phyloP scores from a whole-genome alignment of 2,888 invertebrate genomes.

The Sarcophaga subvicina region DNA sequence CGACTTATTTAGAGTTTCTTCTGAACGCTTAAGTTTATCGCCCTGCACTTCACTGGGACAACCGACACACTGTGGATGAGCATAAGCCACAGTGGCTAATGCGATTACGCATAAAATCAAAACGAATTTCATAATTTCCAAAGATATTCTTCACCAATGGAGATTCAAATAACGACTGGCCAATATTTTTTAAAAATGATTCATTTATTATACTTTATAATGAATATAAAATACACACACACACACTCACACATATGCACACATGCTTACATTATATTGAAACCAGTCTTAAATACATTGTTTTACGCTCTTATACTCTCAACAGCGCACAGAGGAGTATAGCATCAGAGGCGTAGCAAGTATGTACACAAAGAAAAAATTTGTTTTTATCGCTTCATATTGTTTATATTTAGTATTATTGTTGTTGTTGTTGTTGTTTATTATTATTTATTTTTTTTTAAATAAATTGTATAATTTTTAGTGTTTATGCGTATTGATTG shows the following conservation, averaged over 20 bases:
- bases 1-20: slow-evolving; percentile 43
- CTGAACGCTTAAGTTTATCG: slow-evolving; percentile 14
- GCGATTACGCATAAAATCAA: slow-evolving; percentile 43
- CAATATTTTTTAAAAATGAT: neutral
- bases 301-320: neutral
- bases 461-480: neutral
- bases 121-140: slow-evolving; percentile 44
- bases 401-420: neutral
- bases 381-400: neutral
- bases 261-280: neutral
- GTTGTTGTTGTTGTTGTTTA: neutral
- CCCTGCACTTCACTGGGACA: slow-evolving; percentile 13
- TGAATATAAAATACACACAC: neutral
- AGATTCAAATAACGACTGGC: slow-evolving; percentile 36
- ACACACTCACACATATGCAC: neutral
- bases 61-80: slow-evolving; percentile 14
- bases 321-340: neutral
- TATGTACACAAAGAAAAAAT: neutral
- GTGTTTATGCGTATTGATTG: slow-evolving; percentile 18
- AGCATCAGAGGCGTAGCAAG: neutral
- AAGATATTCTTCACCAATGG: neutral
- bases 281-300: neutral
- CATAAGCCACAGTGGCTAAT: slow-evolving; percentile 34
- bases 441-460: neutral
- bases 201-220: slow-evolving; percentile 26